phyloP scores from a whole-genome alignment of 2,113 vertebrate genomes.

The Columba janthina region DNA sequence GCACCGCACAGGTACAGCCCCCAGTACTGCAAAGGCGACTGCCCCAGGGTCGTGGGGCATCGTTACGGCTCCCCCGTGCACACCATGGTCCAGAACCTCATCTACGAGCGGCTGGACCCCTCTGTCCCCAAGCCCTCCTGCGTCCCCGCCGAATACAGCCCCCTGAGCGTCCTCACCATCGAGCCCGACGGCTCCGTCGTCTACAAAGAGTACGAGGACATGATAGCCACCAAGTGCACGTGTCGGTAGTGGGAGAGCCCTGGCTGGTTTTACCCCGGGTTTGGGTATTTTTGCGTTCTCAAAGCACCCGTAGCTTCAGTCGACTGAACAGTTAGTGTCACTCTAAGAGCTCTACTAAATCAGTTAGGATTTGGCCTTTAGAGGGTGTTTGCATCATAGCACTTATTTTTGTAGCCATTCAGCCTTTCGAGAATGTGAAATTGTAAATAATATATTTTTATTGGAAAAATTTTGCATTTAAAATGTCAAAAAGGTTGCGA shows the following conservation, averaged over 20 bases:
- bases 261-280: background rate
- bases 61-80: conserved; percentile 91
- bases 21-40: conserved; percentile 90
- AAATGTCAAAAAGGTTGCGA: background rate
- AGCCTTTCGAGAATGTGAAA: background rate
- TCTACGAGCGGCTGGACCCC: conserved; percentile 88
- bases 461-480: background rate
- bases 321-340: rapidly evolving
- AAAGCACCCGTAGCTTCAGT: rapidly evolving
- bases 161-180: conserved; percentile 88
- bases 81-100: conserved; percentile 93
- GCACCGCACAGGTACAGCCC: conserved; percentile 92
- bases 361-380: background rate
- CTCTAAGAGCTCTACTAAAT: background rate
- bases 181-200: conserved; percentile 89
- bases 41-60: conserved; percentile 83
- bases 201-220: conserved; percentile 94
- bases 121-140: conserved; percentile 88
- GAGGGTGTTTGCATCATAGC: background rate
- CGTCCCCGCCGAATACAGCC: conserved; percentile 89
- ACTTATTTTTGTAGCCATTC: conserved; percentile 36
- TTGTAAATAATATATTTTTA: conserved; percentile 23
- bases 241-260: conserved; percentile 78
- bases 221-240: conserved; percentile 93
- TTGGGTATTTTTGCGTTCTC: background rate